Conservation (phyloP, 1,140 invertebrate species). For the Ruditapes philippinarum region DNA sequence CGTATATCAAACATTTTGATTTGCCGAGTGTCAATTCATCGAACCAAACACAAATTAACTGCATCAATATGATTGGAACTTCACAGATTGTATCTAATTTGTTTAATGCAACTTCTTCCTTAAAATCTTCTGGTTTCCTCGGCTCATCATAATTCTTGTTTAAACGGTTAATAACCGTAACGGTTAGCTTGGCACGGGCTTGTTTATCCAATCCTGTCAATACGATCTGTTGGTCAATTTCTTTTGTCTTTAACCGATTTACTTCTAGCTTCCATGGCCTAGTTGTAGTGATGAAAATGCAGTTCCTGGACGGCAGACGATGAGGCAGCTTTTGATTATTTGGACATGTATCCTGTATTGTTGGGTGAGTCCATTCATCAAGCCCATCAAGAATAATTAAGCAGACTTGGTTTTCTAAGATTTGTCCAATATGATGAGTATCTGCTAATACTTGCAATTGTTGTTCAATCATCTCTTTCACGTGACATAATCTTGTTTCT, state of each 20-base stretch:
- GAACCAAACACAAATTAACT: not conserved
- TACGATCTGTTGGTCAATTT: not conserved
- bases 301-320: too few relatives aligned
- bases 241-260: not conserved
- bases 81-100: not conserved
- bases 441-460: not conserved
- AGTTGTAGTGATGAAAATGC: too few relatives aligned
- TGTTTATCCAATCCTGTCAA: not conserved
- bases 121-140: not conserved
- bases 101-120: not conserved
- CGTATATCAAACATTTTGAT: not conserved
- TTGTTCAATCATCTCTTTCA: not conserved
- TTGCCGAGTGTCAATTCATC: not conserved
- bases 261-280: not conserved
- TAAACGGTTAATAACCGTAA: not conserved
- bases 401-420: not conserved
- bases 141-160: not conserved
- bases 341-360: too few relatives aligned
- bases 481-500: not conserved
- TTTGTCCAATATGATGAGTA: too few relatives aligned
- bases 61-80: not conserved
- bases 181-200: not conserved
- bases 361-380: not conserved
- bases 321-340: not conserved
- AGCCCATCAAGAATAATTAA: conserved; percentile 8